Evolutionary conservation across 2,888 invertebrate genomes (phyloP), one percentile per base, ranked within the genome.

Genomic region (Endomychus coccineus): DNA sequence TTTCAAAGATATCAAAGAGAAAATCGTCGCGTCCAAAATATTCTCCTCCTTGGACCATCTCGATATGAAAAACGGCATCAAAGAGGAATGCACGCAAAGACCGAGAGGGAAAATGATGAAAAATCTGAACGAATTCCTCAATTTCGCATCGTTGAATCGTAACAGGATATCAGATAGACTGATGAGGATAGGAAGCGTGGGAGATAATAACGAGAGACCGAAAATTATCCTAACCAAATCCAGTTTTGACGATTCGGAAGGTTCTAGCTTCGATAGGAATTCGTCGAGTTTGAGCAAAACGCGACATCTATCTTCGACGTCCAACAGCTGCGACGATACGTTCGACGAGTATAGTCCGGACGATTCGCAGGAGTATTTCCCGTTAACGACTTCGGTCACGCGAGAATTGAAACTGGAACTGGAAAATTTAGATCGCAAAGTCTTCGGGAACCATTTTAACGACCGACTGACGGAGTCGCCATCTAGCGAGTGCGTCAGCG

Each of bases 381-480:
- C 88, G 2, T 83, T 90, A 80, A 85, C 86, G 1, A 88, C 86
- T 3, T 85, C 88, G 2, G 84, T 88, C 70, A 88, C 88, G 1
- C 74, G 86, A 51, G 88, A 89, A 59, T 65, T 89, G 51, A 74
- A 83, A 51, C 70, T 88, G 29, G 88, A 89, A 61, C 62, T 88
- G 44, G 88, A 89, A 56, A 87, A 84, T 59, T 68, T 89, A 50
- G 87, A 89, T 64, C 73, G 87, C 5, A 87, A 85, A 64, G 83
- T 88, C 3, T 87, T 87, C 56, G 87, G 86, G 0, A 69, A 71
- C 39, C 59, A 61, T 42, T 63, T 55, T 40, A 55, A 61, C n/a
- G 58, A 58, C 17, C 46, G 51, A 21, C 42, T 59, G 22, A 47
- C 54, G 3, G 59, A 57, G 33, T 56, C 59, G 13, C 50, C 58